These are phyloP conservation scores for Helicoverpa armigera DNA, from an alignment of 1,140 invertebrate species.

Conservation along the genomic window DNA sequence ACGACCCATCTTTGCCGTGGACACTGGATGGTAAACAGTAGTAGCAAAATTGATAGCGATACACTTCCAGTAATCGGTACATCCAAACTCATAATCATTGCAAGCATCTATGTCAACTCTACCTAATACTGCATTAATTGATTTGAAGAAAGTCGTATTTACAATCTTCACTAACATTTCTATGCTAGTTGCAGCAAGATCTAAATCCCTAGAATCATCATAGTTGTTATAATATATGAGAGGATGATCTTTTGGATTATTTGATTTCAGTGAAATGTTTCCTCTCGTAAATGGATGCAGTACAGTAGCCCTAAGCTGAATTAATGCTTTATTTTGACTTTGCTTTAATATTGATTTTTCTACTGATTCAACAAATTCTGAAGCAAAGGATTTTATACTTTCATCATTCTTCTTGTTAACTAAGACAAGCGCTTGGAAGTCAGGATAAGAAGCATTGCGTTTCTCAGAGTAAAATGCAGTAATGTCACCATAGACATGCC, in stretches of 20 bases:
- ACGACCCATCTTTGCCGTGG: conserved; percentile 93
- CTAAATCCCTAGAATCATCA: conserved; percentile 89
- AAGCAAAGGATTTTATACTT: conserved; percentile 13
- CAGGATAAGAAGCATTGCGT: conserved; percentile 57
- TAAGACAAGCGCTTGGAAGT: conserved; percentile 63
- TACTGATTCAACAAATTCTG: not conserved
- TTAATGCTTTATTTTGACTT: conserved; percentile 72
- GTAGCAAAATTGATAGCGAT: conserved; percentile 87
- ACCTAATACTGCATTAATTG: conserved; percentile 71
- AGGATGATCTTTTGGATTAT: conserved; percentile 86
- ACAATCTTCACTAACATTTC: conserved; percentile 73
- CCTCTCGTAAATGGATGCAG: conserved; percentile 83
- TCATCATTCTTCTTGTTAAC: not conserved
- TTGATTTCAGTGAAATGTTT: conserved; percentile 69
- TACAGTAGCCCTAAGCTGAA: conserved; percentile 69
- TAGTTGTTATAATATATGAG: conserved; percentile 93
- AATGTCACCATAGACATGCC: conserved; percentile 53
- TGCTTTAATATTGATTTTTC: conserved; percentile 60
- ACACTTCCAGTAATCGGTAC: conserved; percentile 89
- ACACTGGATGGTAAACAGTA: conserved; percentile 90
- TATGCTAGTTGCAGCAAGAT: conserved; percentile 88
- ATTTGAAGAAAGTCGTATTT: conserved; percentile 75
- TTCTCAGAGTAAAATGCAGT: conserved; percentile 59
- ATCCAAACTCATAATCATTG: conserved; percentile 78
- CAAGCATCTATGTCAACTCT: conserved; percentile 76